Evolutionary conservation across 2,113 vertebrate genomes (phyloP).

Genomic region (Cricetomys ansorgei): DNA sequence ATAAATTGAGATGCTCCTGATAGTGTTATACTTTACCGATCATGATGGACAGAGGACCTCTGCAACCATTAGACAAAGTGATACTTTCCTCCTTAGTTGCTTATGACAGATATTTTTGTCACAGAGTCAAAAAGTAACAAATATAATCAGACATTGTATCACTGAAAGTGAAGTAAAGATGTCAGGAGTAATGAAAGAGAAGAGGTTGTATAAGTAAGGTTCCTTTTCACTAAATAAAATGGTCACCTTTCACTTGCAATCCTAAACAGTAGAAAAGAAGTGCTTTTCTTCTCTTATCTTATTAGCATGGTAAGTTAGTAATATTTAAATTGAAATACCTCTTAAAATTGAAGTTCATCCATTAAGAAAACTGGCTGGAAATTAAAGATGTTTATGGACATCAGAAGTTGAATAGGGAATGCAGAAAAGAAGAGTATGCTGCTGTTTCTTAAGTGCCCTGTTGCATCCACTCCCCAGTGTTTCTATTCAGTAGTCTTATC

Average conservation of each 20-base stretch:
- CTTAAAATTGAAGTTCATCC: neutral
- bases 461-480: conserved; percentile 66
- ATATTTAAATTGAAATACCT: conserved; percentile 69
- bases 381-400: neutral
- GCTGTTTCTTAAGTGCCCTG: conserved; percentile 65
- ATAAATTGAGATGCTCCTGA: neutral
- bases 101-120: neutral
- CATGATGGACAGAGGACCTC: neutral
- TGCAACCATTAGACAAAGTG: neutral
- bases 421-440: conserved; percentile 46
- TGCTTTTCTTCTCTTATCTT: conserved; percentile 26
- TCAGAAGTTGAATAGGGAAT: neutral
- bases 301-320: conserved; percentile 21
- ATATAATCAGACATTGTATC: conserved; percentile 81
- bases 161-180: conserved; percentile 71
- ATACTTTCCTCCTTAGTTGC: neutral
- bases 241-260: conserved; percentile 71
- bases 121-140: neutral
- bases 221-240: conserved; percentile 55
- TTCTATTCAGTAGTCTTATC: conserved; percentile 76
- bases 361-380: neutral
- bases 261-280: conserved; percentile 73
- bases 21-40: neutral
- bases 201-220: conserved; percentile 56
- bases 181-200: conserved; percentile 51